Evolutionary conservation across 2,113 vertebrate species (phyloP).

Genomic region (Epinephelus moara): DNA sequence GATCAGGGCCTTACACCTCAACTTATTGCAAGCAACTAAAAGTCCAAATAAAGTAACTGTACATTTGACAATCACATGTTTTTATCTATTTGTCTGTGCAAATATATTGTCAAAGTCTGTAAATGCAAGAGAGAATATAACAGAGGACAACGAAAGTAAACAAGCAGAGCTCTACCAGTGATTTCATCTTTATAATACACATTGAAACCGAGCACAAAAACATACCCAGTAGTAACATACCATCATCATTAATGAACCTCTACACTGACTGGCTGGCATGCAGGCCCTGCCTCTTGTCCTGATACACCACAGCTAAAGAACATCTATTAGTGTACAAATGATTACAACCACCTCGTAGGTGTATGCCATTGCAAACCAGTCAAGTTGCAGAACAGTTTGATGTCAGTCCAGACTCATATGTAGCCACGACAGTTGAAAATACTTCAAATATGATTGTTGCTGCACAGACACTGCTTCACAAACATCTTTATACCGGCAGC

Average conservation of each 20-base stretch:
- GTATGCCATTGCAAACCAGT: not conserved
- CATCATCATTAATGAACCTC: not conserved
- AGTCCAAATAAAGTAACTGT: too few species aligned
- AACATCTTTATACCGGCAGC: too few species aligned
- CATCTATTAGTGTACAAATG: not conserved
- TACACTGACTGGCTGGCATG: not conserved
- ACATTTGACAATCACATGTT: too few species aligned
- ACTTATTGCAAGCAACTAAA: too few species aligned
- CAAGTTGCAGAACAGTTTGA: not conserved
- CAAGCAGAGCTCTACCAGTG: not conserved
- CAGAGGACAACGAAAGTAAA: not conserved
- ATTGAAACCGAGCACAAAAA: not conserved
- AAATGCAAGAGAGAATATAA: not conserved
- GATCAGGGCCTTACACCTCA: too few species aligned
- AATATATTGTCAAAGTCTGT: not conserved
- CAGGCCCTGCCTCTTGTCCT: not conserved
- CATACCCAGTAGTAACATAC: not conserved
- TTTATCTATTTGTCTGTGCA: too few species aligned
- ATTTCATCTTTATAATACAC: not conserved
- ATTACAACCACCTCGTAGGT: not conserved
- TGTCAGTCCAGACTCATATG: too few species aligned
- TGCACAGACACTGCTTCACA: too few species aligned
- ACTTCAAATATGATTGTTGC: too few species aligned
- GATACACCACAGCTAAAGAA: not conserved
- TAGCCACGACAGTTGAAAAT: too few species aligned